Conservation (phyloP, 1,140 invertebrate species). For the Portunus trituberculatus region DNA sequence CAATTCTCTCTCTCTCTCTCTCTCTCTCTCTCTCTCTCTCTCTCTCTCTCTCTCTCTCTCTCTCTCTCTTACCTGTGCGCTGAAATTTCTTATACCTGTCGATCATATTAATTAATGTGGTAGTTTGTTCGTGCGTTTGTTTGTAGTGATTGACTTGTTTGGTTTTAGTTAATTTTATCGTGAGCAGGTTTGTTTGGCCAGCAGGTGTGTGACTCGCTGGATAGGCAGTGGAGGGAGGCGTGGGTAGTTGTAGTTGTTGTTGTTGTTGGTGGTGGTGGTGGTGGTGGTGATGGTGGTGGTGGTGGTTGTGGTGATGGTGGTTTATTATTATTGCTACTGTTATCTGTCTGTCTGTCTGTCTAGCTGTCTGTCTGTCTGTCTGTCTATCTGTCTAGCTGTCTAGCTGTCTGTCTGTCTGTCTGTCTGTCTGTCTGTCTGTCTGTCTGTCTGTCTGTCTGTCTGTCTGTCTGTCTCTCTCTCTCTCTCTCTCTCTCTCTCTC, state of each 20-base stretch:
- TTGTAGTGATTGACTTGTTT: too few species aligned
- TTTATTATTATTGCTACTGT: neutral
- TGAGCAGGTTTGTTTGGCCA: too few species aligned
- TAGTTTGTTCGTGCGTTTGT: too few species aligned
- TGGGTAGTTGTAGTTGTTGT: too few species aligned
- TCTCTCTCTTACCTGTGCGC: neutral
- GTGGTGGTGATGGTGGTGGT: too few species aligned
- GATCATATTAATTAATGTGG: too few species aligned
- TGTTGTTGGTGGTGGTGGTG: too few species aligned
- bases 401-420: neutral
- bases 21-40: slow-evolving; percentile 8
- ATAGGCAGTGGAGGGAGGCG: too few species aligned
- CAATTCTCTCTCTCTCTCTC: slow-evolving; percentile 32
- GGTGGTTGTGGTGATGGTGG: neutral
- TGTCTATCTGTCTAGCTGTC: neutral
- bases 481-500: slow-evolving; percentile 49
- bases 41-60: slow-evolving; percentile 39
- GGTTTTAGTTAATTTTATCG: too few species aligned
- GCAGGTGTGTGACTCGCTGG: too few species aligned
- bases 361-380: slow-evolving; percentile 23
- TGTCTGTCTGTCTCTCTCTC: slow-evolving; percentile 34
- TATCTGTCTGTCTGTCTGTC: neutral
- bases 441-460: neutral
- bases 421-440: neutral
- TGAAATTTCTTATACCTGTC: too few species aligned